Evolutionary conservation across 2,113 vertebrate species (phyloP).

Genomic region (Dasyornis broadbenti): DNA sequence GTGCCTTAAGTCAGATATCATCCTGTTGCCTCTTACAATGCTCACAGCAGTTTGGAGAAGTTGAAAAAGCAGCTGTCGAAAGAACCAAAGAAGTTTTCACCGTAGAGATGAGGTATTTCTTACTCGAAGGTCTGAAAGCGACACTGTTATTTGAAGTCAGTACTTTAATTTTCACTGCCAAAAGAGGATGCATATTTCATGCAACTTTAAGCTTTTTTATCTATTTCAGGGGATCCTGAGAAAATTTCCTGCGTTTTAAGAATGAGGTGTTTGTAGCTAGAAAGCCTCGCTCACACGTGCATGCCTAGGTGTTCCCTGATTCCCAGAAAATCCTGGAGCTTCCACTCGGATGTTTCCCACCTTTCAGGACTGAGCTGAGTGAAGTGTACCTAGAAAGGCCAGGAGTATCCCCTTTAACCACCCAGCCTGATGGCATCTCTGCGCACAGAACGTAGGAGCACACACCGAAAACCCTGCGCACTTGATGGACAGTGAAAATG

Average conservation of each 20-base stretch:
- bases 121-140: not conserved
- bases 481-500: slow-evolving; percentile 3
- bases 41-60: not conserved
- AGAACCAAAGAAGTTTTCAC: not conserved
- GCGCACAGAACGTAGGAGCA: not conserved
- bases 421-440: not conserved
- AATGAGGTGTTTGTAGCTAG: not conserved
- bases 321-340: not conserved
- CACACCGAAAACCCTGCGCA: not conserved
- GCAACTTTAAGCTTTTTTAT: not conserved
- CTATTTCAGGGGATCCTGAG: not conserved
- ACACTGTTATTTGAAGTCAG: not conserved
- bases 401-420: not conserved
- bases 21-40: not conserved
- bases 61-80: not conserved
- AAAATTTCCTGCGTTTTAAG: not conserved
- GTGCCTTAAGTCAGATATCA: not conserved
- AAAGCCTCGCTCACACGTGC: not conserved
- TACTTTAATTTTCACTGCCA: not conserved
- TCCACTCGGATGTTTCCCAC: not conserved
- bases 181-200: not conserved
- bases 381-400: not conserved
- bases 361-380: not conserved
- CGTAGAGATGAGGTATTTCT: not conserved
- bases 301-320: not conserved